phyloP scores from a whole-genome alignment of 2,113 vertebrate species.

The Erythrocercus mccallii region DNA sequence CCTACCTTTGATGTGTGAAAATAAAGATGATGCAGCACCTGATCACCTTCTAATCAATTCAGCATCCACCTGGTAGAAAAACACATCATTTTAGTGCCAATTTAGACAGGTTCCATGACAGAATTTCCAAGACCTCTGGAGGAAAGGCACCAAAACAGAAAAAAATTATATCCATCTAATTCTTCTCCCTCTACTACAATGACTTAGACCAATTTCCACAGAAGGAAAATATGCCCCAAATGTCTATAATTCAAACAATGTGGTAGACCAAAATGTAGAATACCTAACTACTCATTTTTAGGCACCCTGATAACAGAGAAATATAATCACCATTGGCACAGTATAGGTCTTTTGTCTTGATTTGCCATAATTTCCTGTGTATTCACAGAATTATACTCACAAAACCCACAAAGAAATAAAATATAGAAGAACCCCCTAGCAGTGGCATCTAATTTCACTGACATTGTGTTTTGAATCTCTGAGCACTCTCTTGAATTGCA shows the following conservation, averaged over 20 bases:
- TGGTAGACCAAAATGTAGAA: neutral
- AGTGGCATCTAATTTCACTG: neutral
- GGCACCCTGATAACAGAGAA: neutral
- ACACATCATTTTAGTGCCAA: neutral
- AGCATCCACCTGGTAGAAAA: conserved; percentile 12
- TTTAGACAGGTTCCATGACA: neutral
- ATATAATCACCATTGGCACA: neutral
- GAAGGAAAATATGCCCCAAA: neutral
- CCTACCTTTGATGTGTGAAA: conserved; percentile 53
- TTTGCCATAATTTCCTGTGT: neutral
- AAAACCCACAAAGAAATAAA: neutral
- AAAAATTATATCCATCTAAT: neutral
- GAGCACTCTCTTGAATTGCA: neutral
- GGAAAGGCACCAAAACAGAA: neutral
- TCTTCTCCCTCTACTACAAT: neutral
- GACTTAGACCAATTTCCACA: neutral
- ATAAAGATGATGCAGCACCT: conserved; percentile 50
- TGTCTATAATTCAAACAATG: neutral
- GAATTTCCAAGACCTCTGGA: neutral
- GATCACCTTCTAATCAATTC: conserved; percentile 42
- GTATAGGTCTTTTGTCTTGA: neutral
- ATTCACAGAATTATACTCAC: neutral
- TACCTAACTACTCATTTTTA: neutral
- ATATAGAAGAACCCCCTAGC: neutral
- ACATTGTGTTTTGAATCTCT: neutral